phyloP scores from a whole-genome alignment of 2,113 vertebrate genomes.

The Bubo bubo region DNA sequence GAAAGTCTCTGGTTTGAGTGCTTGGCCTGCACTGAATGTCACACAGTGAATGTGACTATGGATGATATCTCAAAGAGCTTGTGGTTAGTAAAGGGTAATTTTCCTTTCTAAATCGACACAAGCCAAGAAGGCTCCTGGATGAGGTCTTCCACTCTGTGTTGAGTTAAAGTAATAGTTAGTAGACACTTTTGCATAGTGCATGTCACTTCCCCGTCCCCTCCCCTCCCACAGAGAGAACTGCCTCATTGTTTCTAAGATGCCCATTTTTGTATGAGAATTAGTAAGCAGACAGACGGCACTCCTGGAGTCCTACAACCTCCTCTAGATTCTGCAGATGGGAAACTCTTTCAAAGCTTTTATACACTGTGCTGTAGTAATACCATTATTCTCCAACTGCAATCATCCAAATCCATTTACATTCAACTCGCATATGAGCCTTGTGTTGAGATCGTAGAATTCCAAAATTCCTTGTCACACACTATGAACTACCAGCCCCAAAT shows the following conservation, averaged over 20 bases:
- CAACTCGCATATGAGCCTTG: background rate
- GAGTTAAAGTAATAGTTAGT: background rate
- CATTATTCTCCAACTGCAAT: slow-evolving; percentile 29
- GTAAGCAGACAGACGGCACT: slow-evolving; percentile 64
- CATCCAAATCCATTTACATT: slow-evolving; percentile 61
- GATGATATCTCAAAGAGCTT: background rate
- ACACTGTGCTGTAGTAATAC: background rate
- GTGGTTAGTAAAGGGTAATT: background rate
- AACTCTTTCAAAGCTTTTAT: slow-evolving; percentile 52
- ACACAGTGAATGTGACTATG: background rate
- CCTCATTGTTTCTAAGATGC: slow-evolving; percentile 17
- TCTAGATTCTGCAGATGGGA: slow-evolving; percentile 71
- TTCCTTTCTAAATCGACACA: background rate
- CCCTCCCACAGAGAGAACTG: background rate
- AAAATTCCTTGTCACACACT: slow-evolving; percentile 5
- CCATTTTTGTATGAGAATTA: slow-evolving; percentile 66
- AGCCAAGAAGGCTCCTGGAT: background rate
- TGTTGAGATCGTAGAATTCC: background rate
- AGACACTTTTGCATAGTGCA: background rate
- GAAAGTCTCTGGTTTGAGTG: background rate
- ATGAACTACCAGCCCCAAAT: background rate
- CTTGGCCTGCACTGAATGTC: background rate
- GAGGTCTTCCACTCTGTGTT: background rate
- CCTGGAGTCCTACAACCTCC: slow-evolving; percentile 65
- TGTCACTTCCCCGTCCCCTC: background rate